Evolutionary conservation across 2,113 vertebrate species (phyloP), one percentile per base, ranked within the genome.

Genomic region (Sturnira hondurensis): DNA sequence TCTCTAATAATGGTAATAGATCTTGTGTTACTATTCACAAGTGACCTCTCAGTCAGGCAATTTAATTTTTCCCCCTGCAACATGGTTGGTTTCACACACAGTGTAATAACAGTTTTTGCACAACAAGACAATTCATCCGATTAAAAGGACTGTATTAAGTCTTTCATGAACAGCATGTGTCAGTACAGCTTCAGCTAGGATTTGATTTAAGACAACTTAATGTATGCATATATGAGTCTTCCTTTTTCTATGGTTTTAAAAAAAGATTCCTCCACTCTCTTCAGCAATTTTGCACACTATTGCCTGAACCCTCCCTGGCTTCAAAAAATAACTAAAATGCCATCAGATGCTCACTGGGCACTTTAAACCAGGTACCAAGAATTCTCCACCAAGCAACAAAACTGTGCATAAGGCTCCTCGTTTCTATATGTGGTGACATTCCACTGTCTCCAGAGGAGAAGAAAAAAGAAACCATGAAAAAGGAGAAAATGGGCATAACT

Each of bases 1-100:
- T 73, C 94, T 92, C 95, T 98, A 98, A 97, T 98, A 98, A 98
- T 15, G 28, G 95, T 97, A 98, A 98, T 73, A 98, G 88, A 98
- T 98, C 96, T 98, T 97, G 85, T 71, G 81, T 89, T 98, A 97
- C 97, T 98, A 98, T 97, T 98, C 97, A 98, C 96, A 94, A 98
- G 96, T 95, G 96, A 98, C 95, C 95, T 97, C 96, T 98, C 94
- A 97, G 96, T 95, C 96, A 98, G 96, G 97, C 12, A 0, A 98
- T 96, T 98, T 98, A 97, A 98, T 97, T 98, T 97, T 89, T 97
- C 92, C 85, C 83, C 71, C 97, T 93, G 88, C 86, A 98, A 95
- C 77, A 96, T 19, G 96, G 94, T 89, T 97, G 88, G 93, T 96
- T 98, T 98, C 98, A 98, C 68, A 98, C 63, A 98, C 85, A 96